Base-by-base conservation (phyloP, 1,140 invertebrate genomes). In the Psix sp. region DNA sequence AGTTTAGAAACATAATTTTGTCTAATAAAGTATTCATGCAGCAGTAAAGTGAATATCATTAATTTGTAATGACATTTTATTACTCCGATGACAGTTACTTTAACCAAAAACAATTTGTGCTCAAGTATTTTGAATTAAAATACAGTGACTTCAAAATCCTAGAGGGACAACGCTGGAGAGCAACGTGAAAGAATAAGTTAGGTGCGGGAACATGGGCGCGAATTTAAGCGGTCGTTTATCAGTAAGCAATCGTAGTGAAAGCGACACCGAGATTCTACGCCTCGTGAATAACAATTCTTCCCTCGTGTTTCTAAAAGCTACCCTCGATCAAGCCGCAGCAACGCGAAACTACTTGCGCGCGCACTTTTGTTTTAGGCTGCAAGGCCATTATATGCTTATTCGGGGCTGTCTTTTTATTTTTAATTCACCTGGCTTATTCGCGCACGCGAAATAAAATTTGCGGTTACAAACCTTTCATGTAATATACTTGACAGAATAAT, bases 181-280 rank as follows among this genome's bases (percentile, higher is more conserved):
- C 38, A 54, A 60, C 52, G 36, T 33, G 45, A 40, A 49, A 57
- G 45, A 63, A n/a, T n/a, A n/a, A 52, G 26, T 51, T 52, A 33
- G 56, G 36, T 49, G 42, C 24, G 48, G 43, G 60, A 52, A 42
- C 46, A 74, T 60, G 68, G 77, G 71, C 49, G 74, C 33, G 54
- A n/a, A 31, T 17, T 60, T 51, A 84, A 85, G 83, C 82, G 85
- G 83, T 86, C 85, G 83, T 86, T 86, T 86, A 86, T 86, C 85
- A 86, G 84, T 81, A 81, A 84, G 80, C 82, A 80, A 84, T 80
- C 82, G 79, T 77, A 85, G 83, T 86, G 83, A 86, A 86, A 86
- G 83, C 83, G 85, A 86, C 85, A 86, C 85, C 84, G 75, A 81
- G 77, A 73, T 76, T 65, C 77, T 82, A 84, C 81, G 82, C 78